Evolutionary conservation across 2,113 vertebrate species (phyloP).

Genomic region (Neodontobutis hainanensis): DNA sequence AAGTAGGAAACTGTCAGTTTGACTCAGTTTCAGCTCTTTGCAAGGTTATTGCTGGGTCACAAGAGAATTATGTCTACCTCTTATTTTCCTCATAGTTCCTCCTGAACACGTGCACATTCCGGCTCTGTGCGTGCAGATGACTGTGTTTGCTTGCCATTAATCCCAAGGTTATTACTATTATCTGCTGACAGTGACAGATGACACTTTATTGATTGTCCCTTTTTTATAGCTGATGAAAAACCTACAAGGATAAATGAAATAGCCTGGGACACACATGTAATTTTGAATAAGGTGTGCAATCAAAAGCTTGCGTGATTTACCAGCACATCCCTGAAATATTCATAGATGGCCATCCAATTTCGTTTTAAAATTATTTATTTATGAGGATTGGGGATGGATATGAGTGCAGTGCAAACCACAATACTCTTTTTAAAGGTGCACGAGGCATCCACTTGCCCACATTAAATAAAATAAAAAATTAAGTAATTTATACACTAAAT

Average conservation of each 20-base stretch:
- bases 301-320: constrained; percentile 15
- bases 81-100: not conserved
- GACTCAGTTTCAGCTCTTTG: not conserved
- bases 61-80: not conserved
- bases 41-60: constrained; percentile 14
- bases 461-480: not conserved
- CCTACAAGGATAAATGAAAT: constrained; percentile 31
- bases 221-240: not conserved
- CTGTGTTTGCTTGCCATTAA: not conserved
- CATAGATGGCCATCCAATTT: constrained; percentile 2
- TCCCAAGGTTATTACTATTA: not conserved
- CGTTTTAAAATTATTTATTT: constrained; percentile 10
- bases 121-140: not conserved
- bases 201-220: constrained; percentile 11
- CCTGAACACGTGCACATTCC: not conserved
- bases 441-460: not conserved
- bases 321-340: constrained; percentile 28
- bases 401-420: not conserved
- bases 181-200: constrained; percentile 16
- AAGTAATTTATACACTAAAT: no score
- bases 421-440: not conserved
- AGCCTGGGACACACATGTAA: constrained; percentile 7
- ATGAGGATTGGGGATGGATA: constrained; percentile 2
- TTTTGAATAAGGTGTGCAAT: not conserved
- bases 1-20: not conserved